Conservation (phyloP, 2,797 vertebrate species). For the Notolepis coatsorum region DNA sequence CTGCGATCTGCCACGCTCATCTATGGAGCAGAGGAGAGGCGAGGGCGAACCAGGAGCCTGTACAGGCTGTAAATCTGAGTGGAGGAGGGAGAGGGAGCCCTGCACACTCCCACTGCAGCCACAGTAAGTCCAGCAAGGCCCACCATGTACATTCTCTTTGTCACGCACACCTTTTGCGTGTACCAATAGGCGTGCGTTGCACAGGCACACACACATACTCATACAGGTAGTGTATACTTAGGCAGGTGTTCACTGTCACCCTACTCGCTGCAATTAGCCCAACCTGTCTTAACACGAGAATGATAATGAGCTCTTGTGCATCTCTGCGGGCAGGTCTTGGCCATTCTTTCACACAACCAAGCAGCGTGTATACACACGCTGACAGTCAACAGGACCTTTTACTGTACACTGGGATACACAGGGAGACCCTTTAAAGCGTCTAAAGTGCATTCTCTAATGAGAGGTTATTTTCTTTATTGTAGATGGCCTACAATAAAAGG, state of each 20-base stretch:
- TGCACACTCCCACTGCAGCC: conserved; percentile 62
- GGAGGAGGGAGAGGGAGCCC: conserved; percentile 58
- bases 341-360: conserved; percentile 12
- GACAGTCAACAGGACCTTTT: not conserved
- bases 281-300: conserved; percentile 36
- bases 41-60: conserved; percentile 73
- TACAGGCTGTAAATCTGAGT: conserved; percentile 74
- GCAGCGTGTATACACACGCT: not conserved
- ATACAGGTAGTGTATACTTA: conserved; percentile 21
- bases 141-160: conserved; percentile 10
- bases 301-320: conserved; percentile 11
- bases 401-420: not conserved
- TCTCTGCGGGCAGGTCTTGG: not conserved
- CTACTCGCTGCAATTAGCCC: conserved; percentile 33
- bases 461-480: conserved; percentile 16
- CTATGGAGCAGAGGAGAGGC: conserved; percentile 60
- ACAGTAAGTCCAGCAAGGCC: conserved; percentile 42
- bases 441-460: not conserved
- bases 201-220: conserved; percentile 13
- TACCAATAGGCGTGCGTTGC: not conserved
- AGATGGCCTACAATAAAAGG: not conserved
- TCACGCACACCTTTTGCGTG: not conserved
- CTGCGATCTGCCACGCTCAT: conserved; percentile 79
- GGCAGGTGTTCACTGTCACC: conserved; percentile 16
- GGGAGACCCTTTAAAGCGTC: not conserved